Base-by-base conservation (phyloP, 2,888 invertebrate species). In the Eupeodes luniger region DNA sequence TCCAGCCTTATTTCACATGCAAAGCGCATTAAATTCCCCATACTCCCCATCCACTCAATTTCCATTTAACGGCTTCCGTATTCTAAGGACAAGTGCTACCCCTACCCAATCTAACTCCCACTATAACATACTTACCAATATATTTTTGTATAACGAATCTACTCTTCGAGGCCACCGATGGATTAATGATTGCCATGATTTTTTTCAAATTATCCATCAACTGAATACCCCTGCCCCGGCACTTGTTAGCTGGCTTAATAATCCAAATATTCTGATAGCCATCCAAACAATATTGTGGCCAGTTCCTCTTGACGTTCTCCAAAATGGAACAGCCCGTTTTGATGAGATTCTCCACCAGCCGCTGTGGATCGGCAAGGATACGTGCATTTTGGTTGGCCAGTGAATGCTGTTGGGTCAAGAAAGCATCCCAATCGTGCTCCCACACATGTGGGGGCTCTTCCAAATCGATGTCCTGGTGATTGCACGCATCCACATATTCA, bases 111-210 rank as follows among this genome's bases (percentile, higher is more conserved):
- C 6, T 4, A 11, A 5, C 2, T 34, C 2, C 0, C 14, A 7
- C 14, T 14, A 40, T 14, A 40, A 11, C 6, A 44, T n/a, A 91
- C 93, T 94, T 94, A 98, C 98, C 98, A 91, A 99, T 98, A 93
- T 99, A 99, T 94, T 99, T 99, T 93, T 99, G 98, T 12, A 98
- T 97, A 69, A 99, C 98, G 93, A 97, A 98, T 94, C 97, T 95
- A 91, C 96, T 95, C 93, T 96, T 96, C 90, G 95, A 94, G 40
- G 95, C 95, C 92, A 94, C 94, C n/a, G 96, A 95, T 90, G 95
- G 94, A 92, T 96, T 96, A n/a, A 96, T 94, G 75, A 96, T 94
- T 40, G 95, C 95, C 89, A 97, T 93, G 78, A 99, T 98, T 91
- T 98, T 97, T 90, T 97, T 97, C 44, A 98, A 95, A 91, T 96